Base-by-base conservation (phyloP, 2,797 vertebrate species). In the Triplophysa yarkandensis region DNA sequence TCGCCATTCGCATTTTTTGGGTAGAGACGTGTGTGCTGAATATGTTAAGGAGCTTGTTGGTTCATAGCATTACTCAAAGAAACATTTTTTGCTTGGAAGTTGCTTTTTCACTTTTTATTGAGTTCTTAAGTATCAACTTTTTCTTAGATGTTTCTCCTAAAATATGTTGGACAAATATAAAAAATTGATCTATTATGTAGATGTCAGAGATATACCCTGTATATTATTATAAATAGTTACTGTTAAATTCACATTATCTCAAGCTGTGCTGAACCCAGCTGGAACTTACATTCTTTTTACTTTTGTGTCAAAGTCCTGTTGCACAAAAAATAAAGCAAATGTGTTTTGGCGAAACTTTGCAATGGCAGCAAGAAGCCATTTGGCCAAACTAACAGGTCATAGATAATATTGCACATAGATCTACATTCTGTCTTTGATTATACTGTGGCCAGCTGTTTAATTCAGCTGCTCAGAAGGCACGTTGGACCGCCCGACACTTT, bases 401-500 rank as follows among this genome's bases (percentile, higher is more conserved):
- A 74, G 41, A 66, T 66, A 46, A 25, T 25, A 16, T 58, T 58
- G 57, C 52, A 36, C 32, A 4, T 46, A 27, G 30, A 52, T 21
- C 43, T 58, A 30, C 36, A 58, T 74, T 27, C 72, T 74, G 21
- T 28, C 30, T 16, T 8, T 4, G 43, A 74, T 50, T 63, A 61
- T 74, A 54, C 50, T 71, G 55, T 11, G 70, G 73, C 79, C 74
- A 52, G 62, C 34, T 52, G 52, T 81, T 82, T 74, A 74, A 70
- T 76, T 73, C 65, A 62, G n/a, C 41, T 10, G 39, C 79, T 74
- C 77, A 46, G 48, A 76, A 81, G 55, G 30, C 69, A 74, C 69
- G 68, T 74, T 80, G 62, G 78, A 77, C 74, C 19, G 62, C n/a
- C 68, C 76, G 52, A 80, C 62, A 68, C 70, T 82, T 82, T 82